Base-by-base conservation (phyloP, 2,888 invertebrate species). In the Bimastos eiseni region DNA sequence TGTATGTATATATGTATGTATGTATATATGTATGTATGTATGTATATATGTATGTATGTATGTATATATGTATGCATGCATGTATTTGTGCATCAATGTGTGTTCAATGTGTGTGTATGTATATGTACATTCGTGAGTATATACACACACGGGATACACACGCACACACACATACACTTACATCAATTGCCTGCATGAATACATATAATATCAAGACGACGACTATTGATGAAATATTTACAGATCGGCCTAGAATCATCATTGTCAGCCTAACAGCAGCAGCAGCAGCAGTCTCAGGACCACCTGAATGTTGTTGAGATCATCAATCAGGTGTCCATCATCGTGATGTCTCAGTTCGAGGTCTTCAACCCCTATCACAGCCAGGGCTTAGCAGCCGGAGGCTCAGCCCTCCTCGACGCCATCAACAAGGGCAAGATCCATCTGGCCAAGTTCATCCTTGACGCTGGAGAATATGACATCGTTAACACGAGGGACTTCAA, bases 401-500 rank as follows among this genome's bases (percentile, higher is more conserved):
- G 93, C 33, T 93, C 93, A 17, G 92, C 93, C 15, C 93, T 94
- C 33, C 92, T 94, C 88, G 94, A 94, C 91, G 94, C 94, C 30
- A 93, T 94, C 84, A 93, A 93, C 89, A 93, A 93, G 90, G 94
- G 94, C 19, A 94, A 94, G 92, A 92, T 92, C 19, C 94, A 94
- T 91, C 92, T 94, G 89, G 93, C 93, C 89, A 93, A 93, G 89
- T 94, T 94, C 90, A 94, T 94, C 89, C 92, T 94, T 89, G 94
- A 94, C 49, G 94, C 94, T 17, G 93, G 93, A 34, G 93, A 93
- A 24, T 92, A 92, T 37, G 93, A 94, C 83, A 91, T 94, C 41
- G 94, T 93, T 41, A 93, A 94, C 91, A 93, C 93, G 24, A 91
- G 93, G 49, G 94, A 94, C 90, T 93, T 94, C 89, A 93, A 94